Evolutionary conservation across 2,797 vertebrate genomes (phyloP), one percentile per base, ranked within the genome.

Genomic region (Poeciliopsis paucimaculata): DNA sequence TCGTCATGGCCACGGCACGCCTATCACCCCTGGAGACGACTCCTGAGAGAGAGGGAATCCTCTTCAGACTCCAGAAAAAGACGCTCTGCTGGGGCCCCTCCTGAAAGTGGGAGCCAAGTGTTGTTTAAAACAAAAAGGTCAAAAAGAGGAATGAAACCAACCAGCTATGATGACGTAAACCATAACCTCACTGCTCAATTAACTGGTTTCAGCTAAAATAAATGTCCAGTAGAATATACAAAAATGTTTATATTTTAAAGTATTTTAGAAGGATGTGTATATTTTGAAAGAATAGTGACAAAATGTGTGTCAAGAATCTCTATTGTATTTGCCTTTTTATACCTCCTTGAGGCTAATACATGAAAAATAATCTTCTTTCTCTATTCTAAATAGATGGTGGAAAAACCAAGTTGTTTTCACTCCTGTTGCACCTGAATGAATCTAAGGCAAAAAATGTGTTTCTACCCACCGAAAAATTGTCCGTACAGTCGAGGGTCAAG

Each of bases 1-100:
- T 95, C 91, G 62, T 90, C 91, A 89, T 91, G 89, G 84, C 51
- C 77, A 87, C 90, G 16, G 79, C 72, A 36, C 86, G 86, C 88
- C 87, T 73, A 76, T 86, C 79, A 53, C 92, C 93, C 89, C 89
- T 76, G 78, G 87, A 89, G 84, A 90, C 77, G 72, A 84, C 78
- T 82, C 88, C 86, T 72, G 71, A 73, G 82, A 85, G 85, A 77
- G 73, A 0, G 39, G 85, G 87, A 89, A 92, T 92, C 87, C 83
- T 82, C 86, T 86, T 34, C 43, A 70, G 85, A 78, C 16, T 10
- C 72, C 3, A 72, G 84, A 86, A 91, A 64, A 72, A 80, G 79
- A 89, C 83, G 39, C 84, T 90, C 91, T 87, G 87, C 70, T 45
- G 86, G 86, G 88, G 88, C 77, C 83, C 81, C 49, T 80, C 49